These are phyloP conservation scores for Ciconia stormi DNA, from an alignment of 2,113 vertebrate species.

Conservation along the genomic window DNA sequence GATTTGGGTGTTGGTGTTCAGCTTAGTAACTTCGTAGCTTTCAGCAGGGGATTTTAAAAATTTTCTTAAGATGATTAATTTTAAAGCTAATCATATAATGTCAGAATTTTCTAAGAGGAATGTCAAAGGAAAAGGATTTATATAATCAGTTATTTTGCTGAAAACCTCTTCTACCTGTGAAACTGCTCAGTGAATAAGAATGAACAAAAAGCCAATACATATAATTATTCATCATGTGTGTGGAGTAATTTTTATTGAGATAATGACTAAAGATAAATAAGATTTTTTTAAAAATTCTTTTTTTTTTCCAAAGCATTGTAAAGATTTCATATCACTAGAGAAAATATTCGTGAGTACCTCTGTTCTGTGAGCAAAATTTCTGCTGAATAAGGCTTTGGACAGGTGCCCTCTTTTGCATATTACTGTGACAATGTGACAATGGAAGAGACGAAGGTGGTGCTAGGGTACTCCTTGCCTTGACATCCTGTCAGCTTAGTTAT, in stretches of 20 bases:
- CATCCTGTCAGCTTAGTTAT: background rate
- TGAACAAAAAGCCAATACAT: background rate
- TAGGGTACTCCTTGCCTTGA: background rate
- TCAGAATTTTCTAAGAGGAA: slow-evolving; percentile 8
- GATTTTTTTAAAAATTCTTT: background rate
- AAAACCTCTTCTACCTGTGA: background rate
- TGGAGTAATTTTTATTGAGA: background rate
- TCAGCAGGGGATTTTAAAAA: background rate
- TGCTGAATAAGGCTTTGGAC: background rate
- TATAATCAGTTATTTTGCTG: background rate
- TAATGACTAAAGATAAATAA: background rate
- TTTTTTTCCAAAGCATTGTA: background rate
- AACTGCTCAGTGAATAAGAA: background rate
- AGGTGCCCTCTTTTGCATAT: background rate
- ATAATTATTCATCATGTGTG: background rate
- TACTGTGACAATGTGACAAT: background rate
- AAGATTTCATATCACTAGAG: background rate
- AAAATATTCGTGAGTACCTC: background rate
- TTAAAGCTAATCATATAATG: slow-evolving; percentile 6
- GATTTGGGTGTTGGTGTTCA: background rate
- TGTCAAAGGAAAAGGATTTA: background rate
- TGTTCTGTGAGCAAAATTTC: background rate
- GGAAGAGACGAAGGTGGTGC: background rate
- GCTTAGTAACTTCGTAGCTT: background rate
- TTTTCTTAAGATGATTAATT: background rate